Evolutionary conservation across 2,113 vertebrate genomes (phyloP).

Genomic region (Anser brachyrhynchus): DNA sequence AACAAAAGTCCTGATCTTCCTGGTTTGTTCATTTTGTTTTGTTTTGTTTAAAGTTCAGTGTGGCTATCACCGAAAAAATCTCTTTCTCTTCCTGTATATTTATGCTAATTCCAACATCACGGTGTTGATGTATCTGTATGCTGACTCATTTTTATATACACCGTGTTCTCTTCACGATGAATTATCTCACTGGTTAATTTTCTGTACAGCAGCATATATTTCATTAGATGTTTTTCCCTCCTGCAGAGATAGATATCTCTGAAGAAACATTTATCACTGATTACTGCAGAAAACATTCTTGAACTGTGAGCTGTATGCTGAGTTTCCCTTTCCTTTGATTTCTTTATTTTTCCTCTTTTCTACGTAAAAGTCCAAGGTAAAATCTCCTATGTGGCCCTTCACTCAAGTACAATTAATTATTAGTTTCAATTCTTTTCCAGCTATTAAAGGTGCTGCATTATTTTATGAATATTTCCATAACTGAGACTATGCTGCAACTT

Average conservation of each 20-base stretch:
- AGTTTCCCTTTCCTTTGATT: neutral
- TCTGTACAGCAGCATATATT: neutral
- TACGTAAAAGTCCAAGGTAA: neutral
- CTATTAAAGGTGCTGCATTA: neutral
- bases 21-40: neutral
- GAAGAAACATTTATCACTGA: constrained; percentile 4
- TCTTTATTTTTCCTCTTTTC: neutral
- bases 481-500: neutral
- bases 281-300: neutral
- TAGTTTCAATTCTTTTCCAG: neutral
- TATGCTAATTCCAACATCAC: neutral
- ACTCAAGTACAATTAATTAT: neutral
- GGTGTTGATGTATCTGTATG: neutral
- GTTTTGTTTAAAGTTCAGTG: neutral
- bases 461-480: neutral
- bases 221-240: neutral
- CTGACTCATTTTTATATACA: neutral
- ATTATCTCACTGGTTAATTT: neutral
- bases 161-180: neutral
- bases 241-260: neutral
- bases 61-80: neutral
- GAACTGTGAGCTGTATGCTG: neutral
- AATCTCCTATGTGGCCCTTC: neutral
- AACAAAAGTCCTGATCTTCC: neutral
- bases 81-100: neutral